These are phyloP conservation scores for Condylostylus longicornis DNA, from an alignment of 1,140 invertebrate species.

Conservation along the genomic window DNA sequence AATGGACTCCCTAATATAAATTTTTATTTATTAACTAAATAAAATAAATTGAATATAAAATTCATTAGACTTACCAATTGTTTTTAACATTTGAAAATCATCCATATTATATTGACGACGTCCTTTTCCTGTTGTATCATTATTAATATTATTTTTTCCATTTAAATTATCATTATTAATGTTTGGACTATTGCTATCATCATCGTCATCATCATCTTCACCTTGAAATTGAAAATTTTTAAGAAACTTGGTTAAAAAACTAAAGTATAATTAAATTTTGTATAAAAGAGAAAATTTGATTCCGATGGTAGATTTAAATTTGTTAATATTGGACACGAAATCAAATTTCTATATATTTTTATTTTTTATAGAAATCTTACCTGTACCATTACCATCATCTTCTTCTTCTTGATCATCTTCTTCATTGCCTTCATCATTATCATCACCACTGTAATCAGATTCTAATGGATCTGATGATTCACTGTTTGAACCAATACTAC, in stretches of 20 bases:
- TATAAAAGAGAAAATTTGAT: too few species aligned
- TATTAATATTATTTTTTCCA: slow-evolving; percentile 15
- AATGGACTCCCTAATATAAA: slow-evolving; percentile 19
- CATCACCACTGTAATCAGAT: slow-evolving; percentile 20
- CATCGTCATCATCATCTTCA: slow-evolving; percentile 19
- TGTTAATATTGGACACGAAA: too few species aligned
- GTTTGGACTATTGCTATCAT: slow-evolving; percentile 24
- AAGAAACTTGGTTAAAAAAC: too few species aligned
- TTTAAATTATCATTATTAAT: slow-evolving; percentile 24
- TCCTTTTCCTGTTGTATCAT: slow-evolving; percentile 38
- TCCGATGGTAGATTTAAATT: too few species aligned
- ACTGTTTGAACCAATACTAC: slow-evolving; percentile 19
- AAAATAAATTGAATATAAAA: slow-evolving; percentile 2
- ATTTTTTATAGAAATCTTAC: slow-evolving; percentile 8
- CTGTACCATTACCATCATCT: slow-evolving; percentile 11
- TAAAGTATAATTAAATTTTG: too few species aligned
- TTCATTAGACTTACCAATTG: slow-evolving; percentile 48
- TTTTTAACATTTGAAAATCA: slow-evolving; percentile 65
- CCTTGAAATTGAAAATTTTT: too few species aligned
- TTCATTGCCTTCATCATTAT: slow-evolving; percentile 11
- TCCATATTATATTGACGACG: slow-evolving; percentile 54
- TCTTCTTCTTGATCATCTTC: slow-evolving; percentile 18
- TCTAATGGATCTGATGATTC: slow-evolving; percentile 29
- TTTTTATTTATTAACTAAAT: slow-evolving; percentile 11
- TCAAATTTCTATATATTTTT: slow-evolving; percentile 16